These are phyloP conservation scores for Chinchilla lanigera DNA, from an alignment of 2,113 vertebrate genomes.

Conservation along the genomic window DNA sequence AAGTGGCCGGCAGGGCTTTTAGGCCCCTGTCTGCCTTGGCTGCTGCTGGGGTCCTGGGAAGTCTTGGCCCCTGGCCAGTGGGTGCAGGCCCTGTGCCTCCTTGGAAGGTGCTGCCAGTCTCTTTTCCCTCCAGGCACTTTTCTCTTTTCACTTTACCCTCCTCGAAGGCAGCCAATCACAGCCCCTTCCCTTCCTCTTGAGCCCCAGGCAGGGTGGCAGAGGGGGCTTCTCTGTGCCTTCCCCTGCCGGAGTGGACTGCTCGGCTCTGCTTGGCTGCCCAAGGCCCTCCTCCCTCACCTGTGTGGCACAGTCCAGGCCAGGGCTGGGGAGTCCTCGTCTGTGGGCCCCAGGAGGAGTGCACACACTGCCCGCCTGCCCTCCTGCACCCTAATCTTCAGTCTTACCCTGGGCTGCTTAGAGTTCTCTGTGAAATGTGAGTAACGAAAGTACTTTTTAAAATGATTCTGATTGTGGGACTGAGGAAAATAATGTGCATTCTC, in stretches of 20 bases:
- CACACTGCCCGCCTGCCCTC: background rate
- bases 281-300: too few species aligned
- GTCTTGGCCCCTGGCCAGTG: background rate
- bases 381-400: background rate
- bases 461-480: background rate
- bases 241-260: background rate
- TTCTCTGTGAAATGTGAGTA: background rate
- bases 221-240: background rate
- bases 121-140: background rate
- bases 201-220: too few species aligned
- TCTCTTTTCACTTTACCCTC: background rate
- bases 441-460: background rate
- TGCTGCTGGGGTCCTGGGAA: background rate
- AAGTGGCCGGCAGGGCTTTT: background rate
- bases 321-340: background rate
- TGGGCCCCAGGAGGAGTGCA: too few species aligned
- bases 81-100: accelerated
- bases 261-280: too few species aligned
- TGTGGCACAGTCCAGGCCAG: background rate
- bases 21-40: background rate
- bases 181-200: background rate
- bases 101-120: background rate
- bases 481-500: background rate
- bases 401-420: background rate
- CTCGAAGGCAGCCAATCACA: too few species aligned